Evolutionary conservation across 2,888 invertebrate genomes (phyloP).

Genomic region (Crossocerus cetratus): DNA sequence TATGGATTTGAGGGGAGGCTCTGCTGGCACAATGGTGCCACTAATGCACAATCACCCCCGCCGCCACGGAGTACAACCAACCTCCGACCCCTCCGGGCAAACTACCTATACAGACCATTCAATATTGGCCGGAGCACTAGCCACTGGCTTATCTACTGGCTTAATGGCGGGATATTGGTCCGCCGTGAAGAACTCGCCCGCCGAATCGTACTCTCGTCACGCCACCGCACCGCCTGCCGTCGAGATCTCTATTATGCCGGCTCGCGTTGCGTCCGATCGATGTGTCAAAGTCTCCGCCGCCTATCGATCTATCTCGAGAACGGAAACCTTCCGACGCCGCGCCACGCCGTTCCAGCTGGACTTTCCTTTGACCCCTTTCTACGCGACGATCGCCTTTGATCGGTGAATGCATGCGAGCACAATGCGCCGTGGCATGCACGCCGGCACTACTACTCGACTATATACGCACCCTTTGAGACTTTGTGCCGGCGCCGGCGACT

Average conservation of each 20-base stretch:
- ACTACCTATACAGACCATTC: constrained; percentile 71
- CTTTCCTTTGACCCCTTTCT: no score
- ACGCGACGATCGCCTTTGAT: no score
- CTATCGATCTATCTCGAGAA: neutral
- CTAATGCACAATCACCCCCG: constrained; percentile 73
- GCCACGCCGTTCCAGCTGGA: neutral
- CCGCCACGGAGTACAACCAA: constrained; percentile 31
- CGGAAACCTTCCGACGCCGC: no score
- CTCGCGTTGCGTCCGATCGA: neutral
- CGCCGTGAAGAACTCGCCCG: constrained; percentile 54
- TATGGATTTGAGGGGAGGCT: constrained; percentile 72
- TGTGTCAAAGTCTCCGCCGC: neutral
- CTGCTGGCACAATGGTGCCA: constrained; percentile 71
- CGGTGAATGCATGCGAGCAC: no score
- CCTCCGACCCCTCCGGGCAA: constrained; percentile 65
- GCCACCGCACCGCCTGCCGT: constrained; percentile 10
- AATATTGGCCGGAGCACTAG: constrained; percentile 71
- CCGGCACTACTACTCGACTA: no score
- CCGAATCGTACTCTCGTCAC: constrained; percentile 40
- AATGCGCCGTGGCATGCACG: no score
- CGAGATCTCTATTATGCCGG: constrained; percentile 1
- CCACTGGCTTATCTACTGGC: constrained; percentile 68
- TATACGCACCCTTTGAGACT: no score
- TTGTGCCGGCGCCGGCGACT: no score
- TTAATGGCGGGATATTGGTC: constrained; percentile 63